Conservation (phyloP, 2,888 invertebrate genomes). For the Drosophila diplacantha region DNA sequence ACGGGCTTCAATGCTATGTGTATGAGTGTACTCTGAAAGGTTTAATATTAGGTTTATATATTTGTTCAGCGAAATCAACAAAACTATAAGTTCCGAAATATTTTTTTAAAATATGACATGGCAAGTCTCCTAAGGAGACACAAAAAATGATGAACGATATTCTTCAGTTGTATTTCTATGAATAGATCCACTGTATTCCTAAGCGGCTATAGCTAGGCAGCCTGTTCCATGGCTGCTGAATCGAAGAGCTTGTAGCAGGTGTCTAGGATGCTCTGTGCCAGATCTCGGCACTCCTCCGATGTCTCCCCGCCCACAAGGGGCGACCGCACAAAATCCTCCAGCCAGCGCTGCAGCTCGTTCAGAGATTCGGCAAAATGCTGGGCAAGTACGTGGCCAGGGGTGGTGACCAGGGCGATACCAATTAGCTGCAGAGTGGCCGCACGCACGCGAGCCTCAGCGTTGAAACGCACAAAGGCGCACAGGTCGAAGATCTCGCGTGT, state of each 20-base stretch:
- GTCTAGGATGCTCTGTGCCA: slow-evolving; percentile 81
- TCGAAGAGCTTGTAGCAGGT: slow-evolving; percentile 68
- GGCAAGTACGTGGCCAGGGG: slow-evolving; percentile 81
- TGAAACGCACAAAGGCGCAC: slow-evolving; percentile 83
- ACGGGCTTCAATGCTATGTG: background rate
- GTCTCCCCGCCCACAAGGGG: slow-evolving; percentile 82
- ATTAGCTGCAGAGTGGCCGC: slow-evolving; percentile 83
- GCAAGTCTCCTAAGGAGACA: background rate
- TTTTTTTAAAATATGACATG: background rate
- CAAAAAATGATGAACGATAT: background rate
- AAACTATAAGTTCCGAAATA: background rate
- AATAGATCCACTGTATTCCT: background rate
- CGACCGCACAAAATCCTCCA: slow-evolving; percentile 80
- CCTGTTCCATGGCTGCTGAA: slow-evolving; percentile 33
- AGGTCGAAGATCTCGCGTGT: slow-evolving; percentile 85
- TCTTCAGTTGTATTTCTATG: background rate
- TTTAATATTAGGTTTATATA: background rate
- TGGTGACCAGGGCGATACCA: slow-evolving; percentile 82
- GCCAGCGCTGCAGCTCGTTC: slow-evolving; percentile 83
- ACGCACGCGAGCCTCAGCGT: slow-evolving; percentile 83
- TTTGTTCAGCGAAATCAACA: background rate
- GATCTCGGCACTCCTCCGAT: slow-evolving; percentile 81
- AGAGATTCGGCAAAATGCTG: slow-evolving; percentile 82
- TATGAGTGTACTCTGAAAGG: background rate
- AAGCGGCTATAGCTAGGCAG: background rate